Percentiles rank a stretch among this genome's conserved stretches.
These are phyloP conservation scores for Philonicus albiceps DNA, from an alignment of 2,888 invertebrate species.

Conservation along the genomic window DNA sequence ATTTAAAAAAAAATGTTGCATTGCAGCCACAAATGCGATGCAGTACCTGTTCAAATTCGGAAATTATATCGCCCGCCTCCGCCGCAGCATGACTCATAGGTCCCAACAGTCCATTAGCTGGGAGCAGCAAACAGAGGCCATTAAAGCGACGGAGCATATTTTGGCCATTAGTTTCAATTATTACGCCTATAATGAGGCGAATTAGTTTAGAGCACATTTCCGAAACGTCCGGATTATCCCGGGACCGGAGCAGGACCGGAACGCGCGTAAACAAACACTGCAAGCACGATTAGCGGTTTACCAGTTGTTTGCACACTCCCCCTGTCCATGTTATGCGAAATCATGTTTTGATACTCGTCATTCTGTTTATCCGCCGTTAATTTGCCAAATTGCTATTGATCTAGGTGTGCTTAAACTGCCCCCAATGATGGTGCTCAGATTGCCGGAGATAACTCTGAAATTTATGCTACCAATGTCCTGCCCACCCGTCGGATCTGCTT, in stretches of 20 bases:
- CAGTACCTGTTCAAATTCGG: background rate
- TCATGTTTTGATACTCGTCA: slow-evolving; percentile 38
- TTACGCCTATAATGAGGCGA: slow-evolving; percentile 41
- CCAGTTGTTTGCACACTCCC: slow-evolving; percentile 27
- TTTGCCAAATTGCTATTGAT: slow-evolving; percentile 40
- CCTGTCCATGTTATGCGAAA: slow-evolving; percentile 40
- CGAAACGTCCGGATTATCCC: background rate
- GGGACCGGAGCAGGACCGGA: background rate
- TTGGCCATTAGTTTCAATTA: slow-evolving; percentile 47
- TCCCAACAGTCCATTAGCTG: background rate
- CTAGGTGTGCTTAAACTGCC: slow-evolving; percentile 8
- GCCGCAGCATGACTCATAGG: background rate
- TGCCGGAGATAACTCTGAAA: slow-evolving; percentile 8
- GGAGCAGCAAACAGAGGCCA: background rate
- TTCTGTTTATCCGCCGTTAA: slow-evolving; percentile 23
- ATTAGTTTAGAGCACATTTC: slow-evolving; percentile 38
- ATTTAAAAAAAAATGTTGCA: background rate
- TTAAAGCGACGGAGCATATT: slow-evolving; percentile 31
- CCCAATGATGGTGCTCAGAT: background rate
- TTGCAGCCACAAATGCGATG: background rate
- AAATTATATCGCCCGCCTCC: background rate
- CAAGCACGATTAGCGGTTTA: slow-evolving; percentile 46
- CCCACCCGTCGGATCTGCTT: background rate
- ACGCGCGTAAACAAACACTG: slow-evolving; percentile 42
- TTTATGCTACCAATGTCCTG: background rate